phyloP scores from a whole-genome alignment of 2,797 vertebrate genomes.

The Schizopygopsis malacanthus region DNA sequence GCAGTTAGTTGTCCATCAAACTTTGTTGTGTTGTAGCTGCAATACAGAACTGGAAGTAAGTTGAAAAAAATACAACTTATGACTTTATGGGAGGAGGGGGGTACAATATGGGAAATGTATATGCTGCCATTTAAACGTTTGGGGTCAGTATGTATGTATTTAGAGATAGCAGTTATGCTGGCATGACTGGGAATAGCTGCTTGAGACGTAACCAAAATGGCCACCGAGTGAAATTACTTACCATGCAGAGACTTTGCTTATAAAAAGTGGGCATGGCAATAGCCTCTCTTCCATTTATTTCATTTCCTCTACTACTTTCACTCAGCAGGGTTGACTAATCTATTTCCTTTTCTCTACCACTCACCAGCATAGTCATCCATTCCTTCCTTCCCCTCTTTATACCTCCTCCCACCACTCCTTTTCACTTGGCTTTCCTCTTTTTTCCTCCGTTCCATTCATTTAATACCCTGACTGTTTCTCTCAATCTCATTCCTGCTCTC shows the following conservation, averaged over 20 bases:
- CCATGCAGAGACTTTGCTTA: neutral
- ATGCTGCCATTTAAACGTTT: neutral
- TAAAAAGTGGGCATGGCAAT: neutral
- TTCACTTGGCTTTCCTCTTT: conserved; percentile 23
- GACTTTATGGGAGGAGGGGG: neutral
- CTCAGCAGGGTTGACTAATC: conserved; percentile 58
- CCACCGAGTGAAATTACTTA: neutral
- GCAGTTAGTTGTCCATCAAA: conserved; percentile 18
- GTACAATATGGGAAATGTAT: neutral
- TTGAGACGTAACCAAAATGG: neutral
- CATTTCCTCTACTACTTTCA: conserved; percentile 63
- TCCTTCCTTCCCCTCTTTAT: conserved; percentile 16
- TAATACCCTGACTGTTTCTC: conserved; percentile 22
- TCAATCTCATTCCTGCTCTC: conserved; percentile 24
- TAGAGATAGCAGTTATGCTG: neutral
- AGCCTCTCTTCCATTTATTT: conserved; percentile 16
- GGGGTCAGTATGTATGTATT: neutral
- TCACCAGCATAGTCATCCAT: conserved; percentile 48
- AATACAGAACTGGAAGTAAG: neutral
- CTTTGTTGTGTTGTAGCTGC: neutral
- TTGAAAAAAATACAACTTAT: neutral
- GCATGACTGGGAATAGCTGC: neutral
- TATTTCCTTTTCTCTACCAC: conserved; percentile 69
- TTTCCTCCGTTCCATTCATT: conserved; percentile 22
- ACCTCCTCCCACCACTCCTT: conserved; percentile 25